These are phyloP conservation scores for Agrochola lychnidis DNA, from an alignment of 2,888 invertebrate species.

Conservation along the genomic window DNA sequence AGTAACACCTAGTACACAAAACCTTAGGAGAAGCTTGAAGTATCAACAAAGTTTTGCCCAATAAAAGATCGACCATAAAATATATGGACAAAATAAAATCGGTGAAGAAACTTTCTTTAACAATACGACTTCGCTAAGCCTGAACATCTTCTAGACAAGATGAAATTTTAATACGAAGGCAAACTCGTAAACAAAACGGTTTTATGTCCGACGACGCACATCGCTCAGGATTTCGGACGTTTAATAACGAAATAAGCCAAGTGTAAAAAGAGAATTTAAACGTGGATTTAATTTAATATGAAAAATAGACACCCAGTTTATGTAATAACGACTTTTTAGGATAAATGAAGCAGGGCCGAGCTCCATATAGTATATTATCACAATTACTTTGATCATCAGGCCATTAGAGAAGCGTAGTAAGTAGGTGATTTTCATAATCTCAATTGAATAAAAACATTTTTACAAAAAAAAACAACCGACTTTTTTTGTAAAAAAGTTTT, in stretches of 20 bases:
- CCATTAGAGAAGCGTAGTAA: neutral
- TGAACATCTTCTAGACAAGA: constrained; percentile 43
- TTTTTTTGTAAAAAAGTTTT: too few species aligned
- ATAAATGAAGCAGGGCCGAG: neutral
- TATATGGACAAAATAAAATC: neutral
- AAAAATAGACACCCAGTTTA: constrained; percentile 15
- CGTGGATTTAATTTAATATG: constrained; percentile 24
- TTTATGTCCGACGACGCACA: constrained; percentile 52
- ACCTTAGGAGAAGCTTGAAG: too few species aligned
- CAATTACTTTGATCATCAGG: neutral
- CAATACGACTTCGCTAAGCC: constrained; percentile 9
- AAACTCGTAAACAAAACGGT: constrained; percentile 54
- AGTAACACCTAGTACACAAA: too few species aligned
- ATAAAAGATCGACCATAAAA: neutral
- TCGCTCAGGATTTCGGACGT: constrained; percentile 44
- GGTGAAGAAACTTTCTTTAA: neutral
- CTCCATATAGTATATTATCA: neutral
- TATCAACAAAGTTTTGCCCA: neutral
- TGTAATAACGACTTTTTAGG: neutral
- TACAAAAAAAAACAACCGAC: too few species aligned
- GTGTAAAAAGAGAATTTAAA: constrained; percentile 32
- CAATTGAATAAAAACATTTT: too few species aligned
- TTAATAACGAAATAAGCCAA: constrained; percentile 52
- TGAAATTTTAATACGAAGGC: constrained; percentile 54
- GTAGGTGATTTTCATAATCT: neutral